A percentile compares a stretch with the other conserved stretches of the same genome.
These are phyloP conservation scores for Euzophera pinguis DNA, from an alignment of 2,888 invertebrate genomes.

Conservation along the genomic window DNA sequence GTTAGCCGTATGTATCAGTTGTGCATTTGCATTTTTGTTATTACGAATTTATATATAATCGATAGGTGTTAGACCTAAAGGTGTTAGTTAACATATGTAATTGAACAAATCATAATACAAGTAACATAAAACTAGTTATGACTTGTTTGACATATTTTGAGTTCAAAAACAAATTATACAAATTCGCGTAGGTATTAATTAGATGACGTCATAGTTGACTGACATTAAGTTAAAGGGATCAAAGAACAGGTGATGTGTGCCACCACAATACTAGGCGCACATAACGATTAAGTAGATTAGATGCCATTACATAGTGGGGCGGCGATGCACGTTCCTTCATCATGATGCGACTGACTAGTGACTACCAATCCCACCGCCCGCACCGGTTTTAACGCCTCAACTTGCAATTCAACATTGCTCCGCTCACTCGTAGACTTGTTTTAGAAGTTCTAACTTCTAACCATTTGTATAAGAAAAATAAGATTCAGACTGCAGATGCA, in stretches of 20 bases:
- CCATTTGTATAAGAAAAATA: background rate
- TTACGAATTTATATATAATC: background rate
- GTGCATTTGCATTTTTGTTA: background rate
- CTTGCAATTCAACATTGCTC: slow-evolving; percentile 2
- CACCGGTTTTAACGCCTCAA: slow-evolving; percentile 16
- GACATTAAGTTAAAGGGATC: slow-evolving; percentile 26
- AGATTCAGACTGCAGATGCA: no score
- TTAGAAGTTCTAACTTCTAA: background rate
- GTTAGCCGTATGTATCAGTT: background rate
- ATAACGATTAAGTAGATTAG: slow-evolving; percentile 35
- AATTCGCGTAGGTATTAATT: background rate
- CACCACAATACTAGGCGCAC: slow-evolving; percentile 43
- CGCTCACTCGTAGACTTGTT: slow-evolving; percentile 2
- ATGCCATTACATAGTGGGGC: slow-evolving; percentile 29
- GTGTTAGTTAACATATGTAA: no score
- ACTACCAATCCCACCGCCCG: slow-evolving; percentile 17
- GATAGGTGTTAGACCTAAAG: no score
- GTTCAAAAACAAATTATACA: background rate
- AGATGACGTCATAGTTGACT: background rate
- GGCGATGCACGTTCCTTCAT: slow-evolving; percentile 28
- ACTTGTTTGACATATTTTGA: no score
- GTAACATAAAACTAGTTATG: no score
- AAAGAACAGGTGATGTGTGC: slow-evolving; percentile 52
- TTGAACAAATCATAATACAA: no score
- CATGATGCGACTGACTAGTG: slow-evolving; percentile 20